Conservation (phyloP, 2,797 vertebrate species). For the Octomys mimax region DNA sequence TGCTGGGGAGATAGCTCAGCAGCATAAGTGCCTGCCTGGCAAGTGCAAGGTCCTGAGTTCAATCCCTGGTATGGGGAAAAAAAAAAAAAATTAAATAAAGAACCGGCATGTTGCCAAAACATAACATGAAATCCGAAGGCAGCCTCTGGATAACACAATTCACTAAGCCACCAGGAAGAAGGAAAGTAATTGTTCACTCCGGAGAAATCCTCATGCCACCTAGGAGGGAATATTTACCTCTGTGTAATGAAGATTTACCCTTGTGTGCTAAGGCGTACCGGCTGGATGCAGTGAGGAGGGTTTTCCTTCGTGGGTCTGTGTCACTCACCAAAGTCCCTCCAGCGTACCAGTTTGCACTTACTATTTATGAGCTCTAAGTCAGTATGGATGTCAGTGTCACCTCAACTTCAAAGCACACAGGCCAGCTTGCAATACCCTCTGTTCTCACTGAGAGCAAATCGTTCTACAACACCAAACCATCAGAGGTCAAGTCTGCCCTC, state of each 20-base stretch:
- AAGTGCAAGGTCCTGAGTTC: no score
- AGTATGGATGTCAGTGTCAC: background rate
- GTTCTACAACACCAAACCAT: background rate
- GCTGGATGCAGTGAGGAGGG: background rate
- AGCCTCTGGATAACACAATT: background rate
- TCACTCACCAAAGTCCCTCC: constrained; percentile 15
- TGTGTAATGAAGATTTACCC: background rate
- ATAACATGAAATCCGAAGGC: background rate
- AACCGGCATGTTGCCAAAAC: constrained; percentile 47
- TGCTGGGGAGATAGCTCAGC: no score
- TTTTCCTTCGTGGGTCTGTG: background rate
- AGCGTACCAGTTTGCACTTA: background rate
- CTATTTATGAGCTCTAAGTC: background rate
- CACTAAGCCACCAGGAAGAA: background rate
- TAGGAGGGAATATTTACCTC: background rate
- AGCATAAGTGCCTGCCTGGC: no score
- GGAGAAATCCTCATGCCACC: background rate
- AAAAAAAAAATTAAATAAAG: background rate
- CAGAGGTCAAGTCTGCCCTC: background rate
- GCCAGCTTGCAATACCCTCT: background rate
- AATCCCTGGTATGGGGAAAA: no score
- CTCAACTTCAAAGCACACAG: constrained; percentile 43
- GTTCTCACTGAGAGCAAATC: background rate
- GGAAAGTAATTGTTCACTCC: background rate
- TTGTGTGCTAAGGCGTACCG: background rate